Percentiles rank a stretch among this genome's conserved stretches.
Conservation (phyloP, 2,113 vertebrate genomes). For the Saimiri boliviensis region DNA sequence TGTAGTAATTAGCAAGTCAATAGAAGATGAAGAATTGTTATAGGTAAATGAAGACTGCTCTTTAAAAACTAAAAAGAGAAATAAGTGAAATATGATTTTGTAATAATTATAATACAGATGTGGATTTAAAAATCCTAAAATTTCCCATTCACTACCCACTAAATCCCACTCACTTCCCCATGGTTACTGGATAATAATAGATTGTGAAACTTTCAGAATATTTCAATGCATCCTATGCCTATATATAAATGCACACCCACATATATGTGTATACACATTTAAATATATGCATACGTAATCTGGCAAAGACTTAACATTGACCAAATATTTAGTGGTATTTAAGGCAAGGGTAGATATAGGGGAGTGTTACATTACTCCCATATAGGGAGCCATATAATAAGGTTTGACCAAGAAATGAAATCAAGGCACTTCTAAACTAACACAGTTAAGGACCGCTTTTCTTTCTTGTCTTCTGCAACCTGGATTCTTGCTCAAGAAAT, state of each 20-base stretch:
- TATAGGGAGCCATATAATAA: neutral
- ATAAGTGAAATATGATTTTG: neutral
- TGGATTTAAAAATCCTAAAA: conserved; percentile 5
- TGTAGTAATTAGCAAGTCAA: neutral
- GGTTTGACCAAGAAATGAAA: neutral
- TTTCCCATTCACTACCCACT: neutral
- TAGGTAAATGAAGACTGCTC: neutral
- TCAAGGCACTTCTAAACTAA: neutral
- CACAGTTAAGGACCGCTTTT: neutral
- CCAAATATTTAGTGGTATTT: neutral
- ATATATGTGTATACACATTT: neutral
- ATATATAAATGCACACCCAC: neutral
- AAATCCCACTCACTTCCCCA: neutral
- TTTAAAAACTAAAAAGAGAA: neutral
- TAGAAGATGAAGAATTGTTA: neutral
- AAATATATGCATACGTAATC: neutral
- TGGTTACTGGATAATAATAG: neutral
- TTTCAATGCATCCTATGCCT: neutral
- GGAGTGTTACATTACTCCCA: too few species aligned
- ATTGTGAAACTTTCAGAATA: neutral
- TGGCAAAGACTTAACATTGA: neutral
- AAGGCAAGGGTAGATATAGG: too few species aligned
- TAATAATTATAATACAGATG: neutral
- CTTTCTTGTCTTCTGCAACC: neutral
- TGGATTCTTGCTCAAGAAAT: neutral